A percentile compares a stretch with the other conserved stretches of the same genome.
Conservation (phyloP, 2,888 invertebrate species). For the Pecten maximus region DNA sequence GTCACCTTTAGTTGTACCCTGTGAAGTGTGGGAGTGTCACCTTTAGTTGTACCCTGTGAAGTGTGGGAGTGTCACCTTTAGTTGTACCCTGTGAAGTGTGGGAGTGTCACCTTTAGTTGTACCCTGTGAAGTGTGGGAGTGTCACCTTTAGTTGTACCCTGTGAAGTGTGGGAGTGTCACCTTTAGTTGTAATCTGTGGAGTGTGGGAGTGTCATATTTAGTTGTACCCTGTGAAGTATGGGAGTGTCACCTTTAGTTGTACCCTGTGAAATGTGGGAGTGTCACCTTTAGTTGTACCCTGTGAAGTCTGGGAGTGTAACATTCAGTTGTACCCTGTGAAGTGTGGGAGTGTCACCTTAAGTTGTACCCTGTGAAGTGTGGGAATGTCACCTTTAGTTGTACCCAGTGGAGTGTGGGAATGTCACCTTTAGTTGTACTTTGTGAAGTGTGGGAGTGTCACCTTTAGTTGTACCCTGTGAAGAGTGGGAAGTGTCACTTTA, state of each 20-base stretch:
- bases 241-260: not conserved
- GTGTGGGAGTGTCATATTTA: not conserved
- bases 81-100: not conserved
- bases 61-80: not conserved
- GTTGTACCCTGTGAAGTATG: not conserved
- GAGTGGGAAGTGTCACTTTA: too few relatives aligned
- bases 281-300: not conserved
- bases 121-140: not conserved
- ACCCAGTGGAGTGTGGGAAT: not conserved
- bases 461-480: not conserved
- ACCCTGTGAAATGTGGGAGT: conserved; percentile 11
- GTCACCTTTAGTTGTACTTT: not conserved
- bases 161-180: conserved; percentile 20
- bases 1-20: not conserved
- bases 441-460: conserved; percentile 20
- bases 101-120: not conserved
- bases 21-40: conserved; percentile 20
- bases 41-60: not conserved
- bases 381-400: not conserved
- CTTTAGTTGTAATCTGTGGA: not conserved
- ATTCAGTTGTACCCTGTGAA: too few relatives aligned
- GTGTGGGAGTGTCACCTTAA: not conserved
- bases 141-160: not conserved
- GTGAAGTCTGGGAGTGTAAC: too few relatives aligned
- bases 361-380: not conserved